Evolutionary conservation across 2,888 invertebrate species (phyloP).

Genomic region (Aporophyla nigra): DNA sequence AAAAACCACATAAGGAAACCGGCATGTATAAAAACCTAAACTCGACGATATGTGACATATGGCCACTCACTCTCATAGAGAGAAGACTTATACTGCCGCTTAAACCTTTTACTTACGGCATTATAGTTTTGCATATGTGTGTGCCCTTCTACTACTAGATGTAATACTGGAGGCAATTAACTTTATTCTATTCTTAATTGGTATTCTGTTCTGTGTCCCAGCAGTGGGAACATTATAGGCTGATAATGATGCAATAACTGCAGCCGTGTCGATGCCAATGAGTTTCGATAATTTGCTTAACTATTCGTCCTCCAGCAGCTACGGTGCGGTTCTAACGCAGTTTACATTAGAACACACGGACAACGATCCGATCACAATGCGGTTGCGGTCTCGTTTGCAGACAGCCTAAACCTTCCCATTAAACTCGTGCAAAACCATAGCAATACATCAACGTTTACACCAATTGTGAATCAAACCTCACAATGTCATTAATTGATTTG

Average conservation of each 20-base stretch:
- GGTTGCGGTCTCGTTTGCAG: constrained; percentile 36
- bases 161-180: too few relatives aligned
- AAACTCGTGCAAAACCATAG: constrained; percentile 20
- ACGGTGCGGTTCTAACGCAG: not conserved
- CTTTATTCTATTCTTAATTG: too few relatives aligned
- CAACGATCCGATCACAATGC: constrained; percentile 18
- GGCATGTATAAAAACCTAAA: too few relatives aligned
- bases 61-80: too few relatives aligned
- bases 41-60: too few relatives aligned
- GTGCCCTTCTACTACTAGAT: too few relatives aligned
- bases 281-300: not conserved
- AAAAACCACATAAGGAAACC: too few relatives aligned
- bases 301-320: not conserved
- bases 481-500: constrained; percentile 56
- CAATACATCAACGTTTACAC: constrained; percentile 27
- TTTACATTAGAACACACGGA: constrained; percentile 12
- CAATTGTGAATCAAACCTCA: constrained; percentile 49
- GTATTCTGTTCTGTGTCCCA: too few relatives aligned
- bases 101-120: too few relatives aligned
- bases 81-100: too few relatives aligned
- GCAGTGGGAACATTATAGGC: too few relatives aligned
- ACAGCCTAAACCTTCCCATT: constrained; percentile 18
- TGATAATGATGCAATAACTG: not conserved
- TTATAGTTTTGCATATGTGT: too few relatives aligned
- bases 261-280: not conserved